Evolutionary conservation across 2,797 vertebrate species (phyloP), one percentile per base, ranked within the genome.

Genomic region (Melanotaenia maccullochi): DNA sequence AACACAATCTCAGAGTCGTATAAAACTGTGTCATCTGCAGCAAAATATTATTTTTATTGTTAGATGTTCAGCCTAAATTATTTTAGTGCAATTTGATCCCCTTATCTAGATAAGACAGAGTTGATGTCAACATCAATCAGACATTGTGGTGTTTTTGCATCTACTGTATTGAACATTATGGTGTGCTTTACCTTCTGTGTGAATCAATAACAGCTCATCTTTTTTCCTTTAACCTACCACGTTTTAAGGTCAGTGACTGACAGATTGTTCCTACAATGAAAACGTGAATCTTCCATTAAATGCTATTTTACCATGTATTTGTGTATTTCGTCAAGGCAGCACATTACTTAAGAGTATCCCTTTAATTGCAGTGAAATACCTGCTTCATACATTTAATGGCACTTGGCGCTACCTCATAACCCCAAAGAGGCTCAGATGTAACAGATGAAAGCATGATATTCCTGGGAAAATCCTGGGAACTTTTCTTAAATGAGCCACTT

Each of bases 331-430:
- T 75, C 49, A 67, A 64, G 57, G 22, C 56, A 87, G 81, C 72
- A 75, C 71, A 67, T 84, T 69, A 86, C 85, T 83, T 81, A 73
- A 76, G 62, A 60, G 51, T 79, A 75, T 68, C 72, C 64, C 68
- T 78, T 75, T 87, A 88, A 89, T 87, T 88, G 85, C 72, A 56
- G 25, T 71, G 35, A 79, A 86, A 86, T 83, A 78, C 82, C 78
- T 73, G 76, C 54, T 49, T 89, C 78, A 67, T 84, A 58, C 47
- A 61, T 85, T 84, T 86, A 79, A 83, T 77, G 60, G 51, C 33
- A 79, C 42, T 67, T 85, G 82, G 83, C 73, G 47, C 81, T 75
- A 73, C 68, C 60, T 84, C 68, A 13, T 74, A 86, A 86, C 64
- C 20, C 57, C 61, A 71, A 74, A 68, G 74, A 68, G 70, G 72